phyloP scores from a whole-genome alignment of 2,888 invertebrate species.

The Coelinius sp. region DNA sequence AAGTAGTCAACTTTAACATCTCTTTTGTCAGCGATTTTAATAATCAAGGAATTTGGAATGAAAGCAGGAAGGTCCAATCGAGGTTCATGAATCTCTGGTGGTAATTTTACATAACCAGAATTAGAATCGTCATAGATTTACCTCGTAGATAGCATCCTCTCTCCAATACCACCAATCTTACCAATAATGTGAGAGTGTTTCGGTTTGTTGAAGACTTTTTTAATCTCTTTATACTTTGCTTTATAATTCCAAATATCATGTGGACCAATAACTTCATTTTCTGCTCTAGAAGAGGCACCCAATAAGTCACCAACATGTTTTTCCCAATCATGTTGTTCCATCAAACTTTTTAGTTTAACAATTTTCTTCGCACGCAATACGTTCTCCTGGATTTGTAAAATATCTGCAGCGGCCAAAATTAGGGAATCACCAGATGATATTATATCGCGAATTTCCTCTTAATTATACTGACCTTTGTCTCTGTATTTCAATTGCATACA shows the following conservation, averaged over 20 bases:
- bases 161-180: conserved; percentile 28
- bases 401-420: conserved; percentile 45
- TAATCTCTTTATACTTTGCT: conserved; percentile 34
- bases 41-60: conserved; percentile 54
- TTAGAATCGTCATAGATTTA: neutral
- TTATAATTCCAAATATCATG: conserved; percentile 44
- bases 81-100: neutral
- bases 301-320: conserved; percentile 50
- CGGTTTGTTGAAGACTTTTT: conserved; percentile 46
- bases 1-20: neutral
- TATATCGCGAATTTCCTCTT: neutral
- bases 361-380: conserved; percentile 40
- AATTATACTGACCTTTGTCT: conserved; percentile 51
- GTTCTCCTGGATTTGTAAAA: conserved; percentile 48
- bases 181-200: conserved; percentile 51
- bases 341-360: conserved; percentile 44
- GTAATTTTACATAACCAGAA: neutral
- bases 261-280: conserved; percentile 16
- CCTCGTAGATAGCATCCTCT: neutral
- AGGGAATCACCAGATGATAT: neutral
- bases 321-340: conserved; percentile 52
- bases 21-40: conserved; percentile 30
- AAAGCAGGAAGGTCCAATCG: conserved; percentile 40
- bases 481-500: conserved; percentile 48
- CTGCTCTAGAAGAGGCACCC: conserved; percentile 22